A percentile compares a stretch with the other conserved stretches of the same genome.
phyloP scores from a whole-genome alignment of 2,888 invertebrate species.

The Microplitis deprimator region DNA sequence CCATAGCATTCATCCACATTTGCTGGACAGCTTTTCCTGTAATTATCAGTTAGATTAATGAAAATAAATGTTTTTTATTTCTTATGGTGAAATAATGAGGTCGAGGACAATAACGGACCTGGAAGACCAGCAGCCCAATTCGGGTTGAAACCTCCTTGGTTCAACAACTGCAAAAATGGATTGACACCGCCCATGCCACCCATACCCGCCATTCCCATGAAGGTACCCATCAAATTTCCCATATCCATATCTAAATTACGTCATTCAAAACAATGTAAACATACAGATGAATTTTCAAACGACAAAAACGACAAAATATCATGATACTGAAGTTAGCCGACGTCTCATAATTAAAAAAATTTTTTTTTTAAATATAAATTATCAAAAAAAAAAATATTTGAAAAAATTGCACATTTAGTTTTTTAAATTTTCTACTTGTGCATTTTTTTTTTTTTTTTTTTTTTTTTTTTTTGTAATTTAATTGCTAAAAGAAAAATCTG shows the following conservation, averaged over 20 bases:
- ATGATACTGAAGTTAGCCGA: too few relatives aligned
- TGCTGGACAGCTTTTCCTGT: slow-evolving; percentile 75
- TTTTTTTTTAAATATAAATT: too few relatives aligned
- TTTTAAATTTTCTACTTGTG: too few relatives aligned
- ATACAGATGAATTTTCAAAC: not conserved
- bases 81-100: not conserved
- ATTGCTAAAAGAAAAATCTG: too few relatives aligned
- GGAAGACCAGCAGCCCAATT: slow-evolving; percentile 68
- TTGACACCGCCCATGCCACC: slow-evolving; percentile 68
- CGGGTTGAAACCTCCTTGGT: slow-evolving; percentile 66
- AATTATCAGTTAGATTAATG: slow-evolving; percentile 35
- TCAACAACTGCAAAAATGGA: slow-evolving; percentile 70
- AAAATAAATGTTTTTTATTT: slow-evolving; percentile 18
- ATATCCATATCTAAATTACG: slow-evolving; percentile 66
- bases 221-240: slow-evolving; percentile 67
- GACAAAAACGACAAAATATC: not conserved
- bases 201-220: slow-evolving; percentile 69
- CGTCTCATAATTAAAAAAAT: too few relatives aligned
- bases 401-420: too few relatives aligned
- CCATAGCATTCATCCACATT: slow-evolving; percentile 74
- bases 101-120: slow-evolving; percentile 54
- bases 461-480: too few relatives aligned
- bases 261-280: slow-evolving; percentile 42
- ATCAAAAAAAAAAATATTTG: too few relatives aligned
- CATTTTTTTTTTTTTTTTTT: too few relatives aligned